Base-by-base conservation (phyloP, 2,888 invertebrate species). In the Lissocephala sabroskyi region DNA sequence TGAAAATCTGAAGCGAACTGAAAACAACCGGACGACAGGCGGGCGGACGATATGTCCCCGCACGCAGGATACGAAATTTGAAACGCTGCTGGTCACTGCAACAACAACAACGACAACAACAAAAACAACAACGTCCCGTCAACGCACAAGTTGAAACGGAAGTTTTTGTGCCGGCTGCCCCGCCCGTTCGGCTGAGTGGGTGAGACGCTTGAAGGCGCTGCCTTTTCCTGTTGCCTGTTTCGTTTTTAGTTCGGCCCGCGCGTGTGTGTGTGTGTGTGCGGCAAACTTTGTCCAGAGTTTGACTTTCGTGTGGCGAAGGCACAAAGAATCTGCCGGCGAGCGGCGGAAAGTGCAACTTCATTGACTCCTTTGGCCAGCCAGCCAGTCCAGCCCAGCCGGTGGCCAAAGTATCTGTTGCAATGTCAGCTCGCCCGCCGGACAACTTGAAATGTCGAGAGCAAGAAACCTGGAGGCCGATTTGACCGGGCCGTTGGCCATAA, bases 271-370 rank as follows among this genome's bases (percentile, higher is more conserved):
- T 54, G 18, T 41, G 40, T 13, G 17, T 32, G 10, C 19, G 49
- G 41, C 62, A 73, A 67, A 67, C 65, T 67, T 67, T 65, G 70
- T 65, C 65, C 62, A 57, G 45, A 52, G 65, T 49, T 48, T 50
- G 64, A 59, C 60, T 63, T 62, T 59, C 52, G 57, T 62, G 49
- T 59, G 51, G n/a, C n/a, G n/a, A n/a, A n/a, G 50, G 59, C 65
- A 59, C 60, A 60, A 59, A 65, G 43, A 48, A 41, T 35, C 7
- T 3, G 7, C 23, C 11, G 26, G 16, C 30, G 26, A 29, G 54
- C 42, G 45, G 23, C 23, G 3, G 23, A 7, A 3, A 23, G 4
- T 59, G 45, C 19, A 47, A 49, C 56, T 52, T 56, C 52, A 59
- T 59, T 59, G 60, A 56, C 47, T 55, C 41, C 30, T 30, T 11